Conservation (phyloP, 2,797 vertebrate genomes). For the Aldrovandia affinis region DNA sequence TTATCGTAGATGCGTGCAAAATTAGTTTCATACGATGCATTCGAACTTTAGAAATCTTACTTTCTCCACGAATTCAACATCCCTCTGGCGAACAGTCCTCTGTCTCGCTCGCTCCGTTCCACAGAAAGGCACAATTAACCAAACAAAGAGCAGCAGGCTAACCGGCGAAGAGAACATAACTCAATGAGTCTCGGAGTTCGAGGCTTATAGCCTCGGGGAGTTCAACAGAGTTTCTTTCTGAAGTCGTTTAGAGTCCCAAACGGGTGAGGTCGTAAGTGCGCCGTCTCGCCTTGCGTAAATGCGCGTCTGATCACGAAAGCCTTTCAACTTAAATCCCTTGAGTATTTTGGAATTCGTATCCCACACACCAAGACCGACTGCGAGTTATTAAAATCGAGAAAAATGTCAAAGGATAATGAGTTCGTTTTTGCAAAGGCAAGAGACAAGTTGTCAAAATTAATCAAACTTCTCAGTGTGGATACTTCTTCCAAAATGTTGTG, state of each 20-base stretch:
- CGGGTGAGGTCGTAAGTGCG: not conserved
- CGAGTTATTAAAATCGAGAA: not conserved
- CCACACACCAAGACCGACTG: not conserved
- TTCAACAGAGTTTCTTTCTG: not conserved
- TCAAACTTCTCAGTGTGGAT: not conserved
- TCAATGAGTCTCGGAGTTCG: not conserved
- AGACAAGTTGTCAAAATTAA: not conserved
- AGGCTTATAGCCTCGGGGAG: not conserved
- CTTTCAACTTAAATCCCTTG: constrained; percentile 1
- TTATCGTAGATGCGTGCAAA: not conserved
- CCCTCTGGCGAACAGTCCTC: constrained; percentile 73
- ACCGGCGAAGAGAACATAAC: constrained; percentile 59
- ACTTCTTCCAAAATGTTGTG: not conserved
- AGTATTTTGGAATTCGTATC: constrained; percentile 35
- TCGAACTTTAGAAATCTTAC: constrained; percentile 58
- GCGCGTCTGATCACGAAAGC: constrained; percentile 12
- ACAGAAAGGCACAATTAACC: constrained; percentile 65
- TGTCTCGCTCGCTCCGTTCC: constrained; percentile 73
- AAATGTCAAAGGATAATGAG: not conserved
- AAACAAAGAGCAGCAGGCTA: constrained; percentile 68
- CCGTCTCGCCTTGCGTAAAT: not conserved
- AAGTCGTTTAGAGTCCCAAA: not conserved
- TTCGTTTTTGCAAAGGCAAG: not conserved
- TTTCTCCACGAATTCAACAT: constrained; percentile 74
- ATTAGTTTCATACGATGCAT: not conserved